phyloP scores from a whole-genome alignment of 2,888 invertebrate species.

The Pyrrhosoma nymphula region DNA sequence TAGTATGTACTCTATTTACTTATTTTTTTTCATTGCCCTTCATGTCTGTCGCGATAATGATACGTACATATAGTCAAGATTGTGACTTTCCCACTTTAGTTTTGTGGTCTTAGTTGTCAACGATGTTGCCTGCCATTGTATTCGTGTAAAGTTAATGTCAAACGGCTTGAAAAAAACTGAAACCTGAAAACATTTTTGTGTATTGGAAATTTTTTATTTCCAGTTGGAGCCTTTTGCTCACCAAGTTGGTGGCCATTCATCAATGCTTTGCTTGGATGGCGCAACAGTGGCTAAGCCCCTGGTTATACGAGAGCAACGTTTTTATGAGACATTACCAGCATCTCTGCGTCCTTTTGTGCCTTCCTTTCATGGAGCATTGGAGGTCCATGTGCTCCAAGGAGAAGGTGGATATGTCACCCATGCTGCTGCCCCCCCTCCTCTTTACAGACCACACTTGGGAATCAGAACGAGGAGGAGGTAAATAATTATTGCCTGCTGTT shows the following conservation, averaged over 20 bases:
- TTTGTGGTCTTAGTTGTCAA: neutral
- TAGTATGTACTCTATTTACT: too few species aligned
- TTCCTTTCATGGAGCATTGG: constrained; percentile 79
- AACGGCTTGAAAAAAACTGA: neutral
- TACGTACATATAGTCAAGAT: neutral
- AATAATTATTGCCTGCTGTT: neutral
- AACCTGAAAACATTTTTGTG: neutral
- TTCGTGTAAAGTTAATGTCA: too few species aligned
- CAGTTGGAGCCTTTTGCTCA: constrained; percentile 80
- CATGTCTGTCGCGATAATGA: neutral
- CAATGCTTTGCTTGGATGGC: constrained; percentile 79
- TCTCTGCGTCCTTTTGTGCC: constrained; percentile 79
- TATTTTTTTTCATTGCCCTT: neutral
- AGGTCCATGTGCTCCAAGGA: constrained; percentile 78
- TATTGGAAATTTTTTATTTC: constrained; percentile 59
- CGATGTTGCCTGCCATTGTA: too few species aligned
- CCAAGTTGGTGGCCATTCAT: constrained; percentile 81
- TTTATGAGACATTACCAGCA: constrained; percentile 80
- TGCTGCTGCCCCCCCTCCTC: constrained; percentile 77
- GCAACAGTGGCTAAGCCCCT: constrained; percentile 81
- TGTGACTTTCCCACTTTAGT: neutral
- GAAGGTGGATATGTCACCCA: constrained; percentile 79
- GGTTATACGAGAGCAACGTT: constrained; percentile 79
- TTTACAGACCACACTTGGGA: constrained; percentile 72
- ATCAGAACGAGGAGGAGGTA: constrained; percentile 52